Base-by-base conservation (phyloP, 2,113 vertebrate species). In the Triplophysa rosa region DNA sequence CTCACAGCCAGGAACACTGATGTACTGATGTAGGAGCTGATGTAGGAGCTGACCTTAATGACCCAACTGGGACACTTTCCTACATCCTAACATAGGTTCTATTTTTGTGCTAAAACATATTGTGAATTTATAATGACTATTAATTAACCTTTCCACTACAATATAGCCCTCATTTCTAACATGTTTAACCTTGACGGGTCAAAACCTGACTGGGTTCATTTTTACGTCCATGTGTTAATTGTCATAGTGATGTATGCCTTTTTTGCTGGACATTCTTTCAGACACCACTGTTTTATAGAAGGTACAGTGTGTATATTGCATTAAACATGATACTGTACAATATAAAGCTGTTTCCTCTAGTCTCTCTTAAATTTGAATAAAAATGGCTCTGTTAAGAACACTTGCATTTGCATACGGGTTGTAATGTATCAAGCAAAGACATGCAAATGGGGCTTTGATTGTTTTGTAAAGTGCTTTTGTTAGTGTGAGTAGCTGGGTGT, bases 401-500 rank as follows among this genome's bases (percentile, higher is more conserved):
- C 70, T 59, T 72, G 1, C n/a, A 72, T 17, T 40, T 72, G 54
- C 29, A 72, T 12, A 54, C 12, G n/a, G 12, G 54, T 19, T 59
- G n/a, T 72, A 13, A 40, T 24, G 33, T 17, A 58, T 40, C 8
- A n/a, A 23, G n/a, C 69, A 72, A 19, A 40, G 12, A 23, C 19
- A 72, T 72, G 70, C n/a, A 72, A 72, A 72, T 72, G 7, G 13
- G 2, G 2, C 29, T 33, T 19, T 40, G 52, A 58, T 71, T 71
- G 69, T 23, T 72, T 71, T 40, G 69, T 16, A 56, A 40, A 8
- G 62, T 54, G 24, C 63, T 49, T 47, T 59, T 75, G 72, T 77
- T 33, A 66, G 62, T 26, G 45, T 42, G 10, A 47, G 45, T 77
- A 37, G 49, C 61, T 66, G 74, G 45, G 62, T 13, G 62, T 77